Base-by-base conservation (phyloP, 2,113 vertebrate genomes). In the Bucco capensis region DNA sequence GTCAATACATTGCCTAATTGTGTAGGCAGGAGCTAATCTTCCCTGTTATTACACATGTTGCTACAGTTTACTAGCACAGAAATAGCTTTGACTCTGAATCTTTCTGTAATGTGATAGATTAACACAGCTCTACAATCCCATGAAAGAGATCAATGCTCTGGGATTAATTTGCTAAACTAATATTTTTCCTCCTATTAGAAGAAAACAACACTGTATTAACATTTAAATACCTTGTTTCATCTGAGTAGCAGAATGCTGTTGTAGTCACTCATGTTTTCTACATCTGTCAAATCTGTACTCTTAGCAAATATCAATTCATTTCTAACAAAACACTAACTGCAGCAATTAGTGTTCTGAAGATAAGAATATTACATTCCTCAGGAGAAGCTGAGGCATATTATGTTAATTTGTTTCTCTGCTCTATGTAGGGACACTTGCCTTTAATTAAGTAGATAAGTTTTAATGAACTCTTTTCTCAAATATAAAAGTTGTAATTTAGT, bases 381-480 rank as follows among this genome's bases (percentile, higher is more conserved):
- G 53, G 54, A 87, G 83, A 93, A 80, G 38, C 62, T 31, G 31
- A 92, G 56, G 40, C 49, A 82, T 84, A 79, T 50, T 88, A 80
- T 94, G 51, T 54, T 88, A 75, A 81, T 87, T 90, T 96, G 46
- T 87, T 94, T 88, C 33, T 85, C 58, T 88, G n/a, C 76, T 87
- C 60, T 82, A 58, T 53, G 54, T 66, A 57, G 57, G 80, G 90
- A 53, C 74, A 25, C 21, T 90, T 92, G 73, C 65, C 77, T 92
- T 94, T 93, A 95, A 92, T 89, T 94, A 84, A 92, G 67, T 50
- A 94, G 60, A 77, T 89, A 85, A 76, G 77, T 79, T 95, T 94
- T 79, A 93, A 77, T 80, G 61, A 76, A 87, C 31, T 78, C 31
- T 74, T 65, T n/a, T 37, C 70, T 84, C 72, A 94, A 90, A 89